phyloP scores from a whole-genome alignment of 2,888 invertebrate genomes.

The Macrophya annulata region DNA sequence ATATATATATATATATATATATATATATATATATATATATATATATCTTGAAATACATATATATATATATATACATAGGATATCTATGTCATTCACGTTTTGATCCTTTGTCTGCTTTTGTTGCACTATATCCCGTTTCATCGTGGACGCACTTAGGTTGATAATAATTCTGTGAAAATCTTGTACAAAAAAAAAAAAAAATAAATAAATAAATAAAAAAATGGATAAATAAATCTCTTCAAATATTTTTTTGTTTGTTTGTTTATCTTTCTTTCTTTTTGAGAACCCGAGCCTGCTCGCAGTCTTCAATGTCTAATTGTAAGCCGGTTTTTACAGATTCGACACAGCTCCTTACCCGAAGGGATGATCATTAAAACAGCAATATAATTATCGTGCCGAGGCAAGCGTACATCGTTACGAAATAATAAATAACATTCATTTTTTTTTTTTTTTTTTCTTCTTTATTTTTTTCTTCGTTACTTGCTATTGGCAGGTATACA shows the following conservation, averaged over 20 bases:
- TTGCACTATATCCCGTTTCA: conserved; percentile 10
- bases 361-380: conserved; percentile 32
- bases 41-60: neutral
- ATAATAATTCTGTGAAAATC: conserved; percentile 7
- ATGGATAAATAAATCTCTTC: conserved; percentile 1
- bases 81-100: conserved; percentile 4
- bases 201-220: too few species aligned
- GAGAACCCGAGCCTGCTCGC: neutral
- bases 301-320: neutral
- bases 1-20: neutral
- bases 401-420: neutral
- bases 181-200: too few species aligned
- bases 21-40: neutral
- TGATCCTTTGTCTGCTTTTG: neutral
- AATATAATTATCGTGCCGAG: conserved; percentile 16
- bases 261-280: neutral
- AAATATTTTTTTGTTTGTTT: neutral
- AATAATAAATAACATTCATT: conserved; percentile 6
- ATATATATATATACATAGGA: neutral
- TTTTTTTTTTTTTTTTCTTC: neutral
- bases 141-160: conserved; percentile 4
- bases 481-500: too few species aligned
- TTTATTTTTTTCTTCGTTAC: neutral
- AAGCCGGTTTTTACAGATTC: neutral
- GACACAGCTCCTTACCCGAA: neutral